Conservation (phyloP, 2,888 invertebrate species). For the Cephus rjabovi region DNA sequence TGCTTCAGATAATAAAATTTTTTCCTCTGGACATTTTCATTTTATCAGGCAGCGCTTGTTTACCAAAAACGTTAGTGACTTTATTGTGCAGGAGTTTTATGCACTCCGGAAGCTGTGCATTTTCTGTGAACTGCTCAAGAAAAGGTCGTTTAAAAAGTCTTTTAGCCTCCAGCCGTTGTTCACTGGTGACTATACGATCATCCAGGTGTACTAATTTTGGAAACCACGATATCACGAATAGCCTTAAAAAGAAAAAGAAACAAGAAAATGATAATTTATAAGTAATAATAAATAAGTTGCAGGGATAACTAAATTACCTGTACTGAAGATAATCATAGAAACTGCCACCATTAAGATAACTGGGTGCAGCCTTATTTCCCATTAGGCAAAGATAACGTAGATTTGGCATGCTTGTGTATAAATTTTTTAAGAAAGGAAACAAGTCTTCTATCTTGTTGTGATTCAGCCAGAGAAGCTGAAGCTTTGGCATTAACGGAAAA, state of each 20-base stretch:
- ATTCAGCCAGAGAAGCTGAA: conserved; percentile 81
- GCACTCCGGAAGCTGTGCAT: conserved; percentile 56
- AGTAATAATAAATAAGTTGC: not conserved
- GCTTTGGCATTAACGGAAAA: conserved; percentile 78
- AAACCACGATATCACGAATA: conserved; percentile 81
- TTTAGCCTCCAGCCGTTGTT: conserved; percentile 74
- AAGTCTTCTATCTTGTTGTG: conserved; percentile 72
- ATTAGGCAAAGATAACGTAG: conserved; percentile 83
- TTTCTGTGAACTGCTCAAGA: conserved; percentile 67
- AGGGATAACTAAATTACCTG: conserved; percentile 68
- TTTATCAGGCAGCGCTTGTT: conserved; percentile 42
- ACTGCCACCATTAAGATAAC: conserved; percentile 80
- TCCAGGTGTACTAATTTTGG: conserved; percentile 78
- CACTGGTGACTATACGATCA: conserved; percentile 75
- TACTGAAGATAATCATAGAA: conserved; percentile 82
- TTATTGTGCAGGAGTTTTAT: conserved; percentile 54
- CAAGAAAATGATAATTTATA: conserved; percentile 3
- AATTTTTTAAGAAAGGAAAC: conserved; percentile 79
- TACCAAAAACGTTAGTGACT: conserved; percentile 47
- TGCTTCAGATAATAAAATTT: conserved; percentile 35
- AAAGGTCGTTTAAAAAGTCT: conserved; percentile 74
- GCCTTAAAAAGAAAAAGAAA: conserved; percentile 67
- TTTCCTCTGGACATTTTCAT: conserved; percentile 30
- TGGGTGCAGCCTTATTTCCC: conserved; percentile 87
- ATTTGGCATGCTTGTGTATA: conserved; percentile 79